Evolutionary conservation across 2,888 invertebrate species (phyloP).

Genomic region (Crocallis elinguaria): DNA sequence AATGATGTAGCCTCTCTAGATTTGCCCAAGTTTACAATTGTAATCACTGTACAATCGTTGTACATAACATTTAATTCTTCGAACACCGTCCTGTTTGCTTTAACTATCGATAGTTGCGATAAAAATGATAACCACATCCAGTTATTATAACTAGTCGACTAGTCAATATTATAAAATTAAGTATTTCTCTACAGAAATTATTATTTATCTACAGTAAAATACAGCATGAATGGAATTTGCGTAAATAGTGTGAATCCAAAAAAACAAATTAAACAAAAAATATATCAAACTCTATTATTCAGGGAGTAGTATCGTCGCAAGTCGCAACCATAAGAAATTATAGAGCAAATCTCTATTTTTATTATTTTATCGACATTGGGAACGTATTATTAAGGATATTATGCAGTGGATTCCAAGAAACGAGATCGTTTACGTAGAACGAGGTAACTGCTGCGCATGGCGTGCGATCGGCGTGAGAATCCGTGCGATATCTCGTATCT

Average conservation of each 20-base stretch:
- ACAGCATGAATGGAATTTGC: not conserved
- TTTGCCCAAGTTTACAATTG: not conserved
- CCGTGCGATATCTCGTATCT: constrained; percentile 61
- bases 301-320: constrained; percentile 11
- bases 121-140: constrained; percentile 27
- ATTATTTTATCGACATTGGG: constrained; percentile 50
- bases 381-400: constrained; percentile 63
- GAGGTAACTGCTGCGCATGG: constrained; percentile 33
- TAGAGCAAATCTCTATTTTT: constrained; percentile 38
- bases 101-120: constrained; percentile 27
- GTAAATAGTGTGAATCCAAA: not conserved
- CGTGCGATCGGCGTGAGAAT: constrained; percentile 67
- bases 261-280: not conserved
- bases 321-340: constrained; percentile 20
- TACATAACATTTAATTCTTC: constrained; percentile 27
- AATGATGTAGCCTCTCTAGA: no score
- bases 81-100: constrained; percentile 39
- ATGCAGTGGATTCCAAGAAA: constrained; percentile 68
- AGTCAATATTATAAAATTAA: not conserved
- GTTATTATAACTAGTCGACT: no score
- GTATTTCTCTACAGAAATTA: not conserved
- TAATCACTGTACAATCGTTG: not conserved
- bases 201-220: not conserved
- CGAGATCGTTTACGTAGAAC: constrained; percentile 43
- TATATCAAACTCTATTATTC: constrained; percentile 9